phyloP scores from a whole-genome alignment of 2,888 invertebrate genomes.

The Diadromus collaris region DNA sequence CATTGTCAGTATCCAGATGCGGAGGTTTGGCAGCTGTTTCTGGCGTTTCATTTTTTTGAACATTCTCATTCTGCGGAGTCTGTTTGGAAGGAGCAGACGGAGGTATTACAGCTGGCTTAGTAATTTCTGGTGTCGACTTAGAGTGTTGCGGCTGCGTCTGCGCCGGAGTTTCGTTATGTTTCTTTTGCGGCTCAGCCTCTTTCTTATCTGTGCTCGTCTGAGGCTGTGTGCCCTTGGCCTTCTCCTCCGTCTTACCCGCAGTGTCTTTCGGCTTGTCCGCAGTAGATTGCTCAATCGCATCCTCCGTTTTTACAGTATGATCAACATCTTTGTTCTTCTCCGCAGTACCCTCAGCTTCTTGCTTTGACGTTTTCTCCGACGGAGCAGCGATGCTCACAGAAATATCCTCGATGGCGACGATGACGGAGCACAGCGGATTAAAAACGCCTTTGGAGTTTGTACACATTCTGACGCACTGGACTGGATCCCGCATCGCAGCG shows the following conservation, averaged over 20 bases:
- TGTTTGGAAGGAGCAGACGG: background rate
- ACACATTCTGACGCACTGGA: constrained; percentile 57
- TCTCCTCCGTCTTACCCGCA: background rate
- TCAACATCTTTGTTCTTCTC: background rate
- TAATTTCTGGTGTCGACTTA: background rate
- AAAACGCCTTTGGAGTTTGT: background rate
- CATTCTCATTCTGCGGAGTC: background rate
- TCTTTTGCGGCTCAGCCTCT: background rate
- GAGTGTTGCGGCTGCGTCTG: background rate
- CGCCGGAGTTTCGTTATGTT: background rate
- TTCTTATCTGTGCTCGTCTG: background rate
- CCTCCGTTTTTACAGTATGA: background rate
- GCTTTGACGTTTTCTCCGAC: constrained; percentile 45
- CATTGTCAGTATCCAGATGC: background rate
- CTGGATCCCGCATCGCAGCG: constrained; percentile 3
- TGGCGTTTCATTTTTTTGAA: background rate
- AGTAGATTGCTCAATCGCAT: background rate
- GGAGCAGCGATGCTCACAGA: background rate
- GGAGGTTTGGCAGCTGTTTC: background rate
- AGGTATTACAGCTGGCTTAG: background rate
- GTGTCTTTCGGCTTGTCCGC: background rate
- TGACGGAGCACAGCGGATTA: constrained; percentile 63
- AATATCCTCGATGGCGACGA: constrained; percentile 61
- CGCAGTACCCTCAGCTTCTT: background rate
- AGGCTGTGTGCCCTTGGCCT: background rate